A percentile compares a stretch with the other conserved stretches of the same genome.
These are phyloP conservation scores for Acholoe squamosa DNA, from an alignment of 2,888 invertebrate genomes.

Conservation along the genomic window DNA sequence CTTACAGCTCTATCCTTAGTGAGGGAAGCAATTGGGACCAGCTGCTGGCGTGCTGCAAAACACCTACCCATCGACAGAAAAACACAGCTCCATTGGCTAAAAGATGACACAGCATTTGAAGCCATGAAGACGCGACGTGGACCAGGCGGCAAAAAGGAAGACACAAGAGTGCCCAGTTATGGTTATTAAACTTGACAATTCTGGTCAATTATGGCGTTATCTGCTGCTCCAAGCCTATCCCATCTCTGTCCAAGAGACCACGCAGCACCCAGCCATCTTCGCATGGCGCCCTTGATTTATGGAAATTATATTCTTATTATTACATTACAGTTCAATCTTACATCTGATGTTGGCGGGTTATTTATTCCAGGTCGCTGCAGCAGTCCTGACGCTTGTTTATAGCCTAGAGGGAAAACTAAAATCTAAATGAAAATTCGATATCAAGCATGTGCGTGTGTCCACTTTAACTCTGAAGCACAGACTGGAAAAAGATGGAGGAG, in stretches of 20 bases:
- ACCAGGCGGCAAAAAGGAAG: background rate
- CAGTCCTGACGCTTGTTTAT: background rate
- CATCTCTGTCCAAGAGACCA: background rate
- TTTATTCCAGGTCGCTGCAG: background rate
- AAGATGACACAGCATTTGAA: slow-evolving; percentile 50
- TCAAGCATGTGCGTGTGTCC: slow-evolving; percentile 28
- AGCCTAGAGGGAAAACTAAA: slow-evolving; percentile 40
- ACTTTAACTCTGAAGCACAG: background rate
- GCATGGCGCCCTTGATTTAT: background rate
- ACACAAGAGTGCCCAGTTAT: slow-evolving; percentile 15
- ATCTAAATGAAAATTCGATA: slow-evolving; percentile 39
- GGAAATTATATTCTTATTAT: slow-evolving; percentile 49
- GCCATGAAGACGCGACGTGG: slow-evolving; percentile 36
- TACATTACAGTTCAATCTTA: slow-evolving; percentile 10
- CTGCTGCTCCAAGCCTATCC: background rate
- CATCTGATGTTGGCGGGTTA: background rate
- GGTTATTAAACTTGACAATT: slow-evolving; percentile 46
- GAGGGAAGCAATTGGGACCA: background rate
- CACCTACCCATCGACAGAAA: background rate
- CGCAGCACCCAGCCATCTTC: background rate
- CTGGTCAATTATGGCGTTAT: slow-evolving; percentile 40
- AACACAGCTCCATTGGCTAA: slow-evolving; percentile 14
- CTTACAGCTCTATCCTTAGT: too few relatives aligned
- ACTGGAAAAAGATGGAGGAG: slow-evolving; percentile 7
- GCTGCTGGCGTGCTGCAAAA: background rate